phyloP scores from a whole-genome alignment of 2,888 invertebrate species.

The Diaperis boleti region DNA sequence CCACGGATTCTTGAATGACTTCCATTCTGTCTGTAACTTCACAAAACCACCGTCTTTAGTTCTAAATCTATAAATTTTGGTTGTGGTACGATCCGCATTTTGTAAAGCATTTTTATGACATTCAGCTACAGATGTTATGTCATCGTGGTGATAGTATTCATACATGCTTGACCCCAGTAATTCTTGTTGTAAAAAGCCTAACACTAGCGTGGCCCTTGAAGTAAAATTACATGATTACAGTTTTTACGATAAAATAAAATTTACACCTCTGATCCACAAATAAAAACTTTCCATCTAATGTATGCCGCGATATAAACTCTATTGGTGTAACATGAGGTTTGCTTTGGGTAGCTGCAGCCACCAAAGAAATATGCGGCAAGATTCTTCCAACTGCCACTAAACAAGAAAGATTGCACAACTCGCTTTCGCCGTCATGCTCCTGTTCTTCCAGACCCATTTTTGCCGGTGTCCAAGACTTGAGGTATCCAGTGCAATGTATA shows the following conservation, averaged over 20 bases:
- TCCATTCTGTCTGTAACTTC: constrained; percentile 86
- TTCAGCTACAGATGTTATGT: constrained; percentile 83
- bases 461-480: constrained; percentile 91
- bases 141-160: constrained; percentile 89
- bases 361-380: constrained; percentile 72
- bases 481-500: constrained; percentile 92
- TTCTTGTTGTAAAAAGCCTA: constrained; percentile 95
- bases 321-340: constrained; percentile 72
- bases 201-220: constrained; percentile 84
- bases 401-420: constrained; percentile 82
- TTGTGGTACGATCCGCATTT: constrained; percentile 72
- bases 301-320: constrained; percentile 87
- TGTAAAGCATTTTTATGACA: constrained; percentile 85
- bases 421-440: constrained; percentile 72
- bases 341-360: constrained; percentile 58
- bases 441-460: constrained; percentile 79
- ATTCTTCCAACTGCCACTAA: constrained; percentile 89
- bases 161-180: constrained; percentile 92
- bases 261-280: constrained; percentile 96
- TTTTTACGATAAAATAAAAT: no score
- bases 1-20: constrained; percentile 94
- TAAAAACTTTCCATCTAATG: constrained; percentile 91
- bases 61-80: constrained; percentile 83
- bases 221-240: constrained; percentile 12
- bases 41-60: constrained; percentile 82